A percentile compares a stretch with the other conserved stretches of the same genome.
phyloP scores from a whole-genome alignment of 2,888 invertebrate genomes.

The Melanophora roralis region DNA sequence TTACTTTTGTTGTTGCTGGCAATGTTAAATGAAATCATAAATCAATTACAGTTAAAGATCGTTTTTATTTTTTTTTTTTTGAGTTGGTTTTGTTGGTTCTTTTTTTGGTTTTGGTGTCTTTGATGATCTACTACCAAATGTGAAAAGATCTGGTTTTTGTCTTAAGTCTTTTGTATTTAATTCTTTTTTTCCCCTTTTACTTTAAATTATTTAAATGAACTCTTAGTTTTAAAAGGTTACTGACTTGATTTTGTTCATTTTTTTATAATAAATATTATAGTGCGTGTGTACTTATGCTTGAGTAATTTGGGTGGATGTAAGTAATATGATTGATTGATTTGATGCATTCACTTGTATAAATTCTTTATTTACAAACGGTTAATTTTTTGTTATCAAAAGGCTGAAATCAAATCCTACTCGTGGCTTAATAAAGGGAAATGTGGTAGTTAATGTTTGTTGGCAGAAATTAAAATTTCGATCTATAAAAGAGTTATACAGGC shows the following conservation, averaged over 20 bases:
- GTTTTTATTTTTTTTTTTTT: conserved; percentile 31
- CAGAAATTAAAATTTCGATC: conserved; percentile 45
- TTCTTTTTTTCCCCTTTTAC: conserved; percentile 3
- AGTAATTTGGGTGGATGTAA: conserved; percentile 41
- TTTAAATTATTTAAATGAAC: conserved; percentile 49
- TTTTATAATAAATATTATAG: not conserved
- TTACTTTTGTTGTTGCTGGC: conserved; percentile 40
- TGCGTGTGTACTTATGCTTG: not conserved
- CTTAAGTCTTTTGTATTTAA: conserved; percentile 57
- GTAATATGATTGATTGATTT: conserved; percentile 60
- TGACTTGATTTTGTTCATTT: conserved; percentile 41
- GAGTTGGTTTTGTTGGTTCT: not conserved
- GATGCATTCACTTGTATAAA: conserved; percentile 59
- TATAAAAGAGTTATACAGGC: conserved; percentile 14
- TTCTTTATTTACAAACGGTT: conserved; percentile 49
- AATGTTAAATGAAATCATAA: conserved; percentile 61
- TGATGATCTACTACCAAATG: conserved; percentile 58
- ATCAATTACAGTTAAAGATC: conserved; percentile 63
- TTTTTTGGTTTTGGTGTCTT: conserved; percentile 38
- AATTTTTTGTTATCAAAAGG: conserved; percentile 49
- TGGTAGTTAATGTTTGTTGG: conserved; percentile 48
- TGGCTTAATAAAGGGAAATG: conserved; percentile 39
- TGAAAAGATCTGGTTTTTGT: conserved; percentile 55
- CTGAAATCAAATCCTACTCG: conserved; percentile 54
- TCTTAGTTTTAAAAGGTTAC: conserved; percentile 49